These are phyloP conservation scores for Petrosia ficiformis DNA, from an alignment of 37 sponge, comb jelly and placozoan species.

Conservation along the genomic window DNA sequence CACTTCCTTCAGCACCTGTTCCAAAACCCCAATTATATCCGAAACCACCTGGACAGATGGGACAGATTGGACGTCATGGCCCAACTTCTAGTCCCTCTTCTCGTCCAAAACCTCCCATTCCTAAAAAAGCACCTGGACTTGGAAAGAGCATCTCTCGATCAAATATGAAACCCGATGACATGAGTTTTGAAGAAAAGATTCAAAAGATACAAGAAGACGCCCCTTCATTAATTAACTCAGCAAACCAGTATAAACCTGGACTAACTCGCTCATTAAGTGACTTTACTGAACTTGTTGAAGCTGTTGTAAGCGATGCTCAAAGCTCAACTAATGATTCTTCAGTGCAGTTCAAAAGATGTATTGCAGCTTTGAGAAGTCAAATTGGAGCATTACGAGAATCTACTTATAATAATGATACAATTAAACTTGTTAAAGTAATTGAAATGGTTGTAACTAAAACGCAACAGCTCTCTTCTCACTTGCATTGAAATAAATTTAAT, in stretches of 20 bases:
- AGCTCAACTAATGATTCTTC: background rate
- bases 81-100: background rate
- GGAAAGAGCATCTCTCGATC: background rate
- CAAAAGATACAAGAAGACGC: background rate
- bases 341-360: background rate
- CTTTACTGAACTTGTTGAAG: background rate
- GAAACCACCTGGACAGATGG: too few species aligned
- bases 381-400: slow-evolving; percentile 15
- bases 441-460: slow-evolving; percentile 2
- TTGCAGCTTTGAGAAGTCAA: slow-evolving; percentile 8
- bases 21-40: too few species aligned
- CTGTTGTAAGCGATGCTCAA: slow-evolving; percentile 13
- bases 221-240: background rate
- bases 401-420: slow-evolving; percentile 16
- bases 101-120: background rate
- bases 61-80: too few species aligned
- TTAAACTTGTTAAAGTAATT: slow-evolving; percentile 9
- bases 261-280: slow-evolving; percentile 19
- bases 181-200: slow-evolving; percentile 1
- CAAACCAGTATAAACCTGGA: background rate
- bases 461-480: slow-evolving; percentile 10
- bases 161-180: background rate
- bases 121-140: background rate
- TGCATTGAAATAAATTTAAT: too few species aligned
- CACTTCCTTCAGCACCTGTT: background rate